phyloP scores from a whole-genome alignment of 2,113 vertebrate species.

The Sapayoa aenigma region DNA sequence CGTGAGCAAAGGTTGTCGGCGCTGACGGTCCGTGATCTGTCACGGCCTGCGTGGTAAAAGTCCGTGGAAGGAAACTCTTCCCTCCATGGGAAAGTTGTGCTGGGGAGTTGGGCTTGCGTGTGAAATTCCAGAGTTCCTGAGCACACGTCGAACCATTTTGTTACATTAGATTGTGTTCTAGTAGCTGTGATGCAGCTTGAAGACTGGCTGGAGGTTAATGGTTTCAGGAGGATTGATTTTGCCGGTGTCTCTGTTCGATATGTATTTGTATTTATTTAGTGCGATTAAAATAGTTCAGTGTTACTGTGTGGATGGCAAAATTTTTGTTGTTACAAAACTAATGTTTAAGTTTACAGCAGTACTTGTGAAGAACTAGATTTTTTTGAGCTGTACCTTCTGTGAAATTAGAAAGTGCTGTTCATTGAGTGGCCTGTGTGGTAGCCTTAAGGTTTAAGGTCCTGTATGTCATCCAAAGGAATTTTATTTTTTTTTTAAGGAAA shows the following conservation, averaged over 20 bases:
- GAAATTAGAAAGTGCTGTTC: neutral
- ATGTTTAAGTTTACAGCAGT: neutral
- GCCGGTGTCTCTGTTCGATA: neutral
- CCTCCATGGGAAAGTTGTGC: neutral
- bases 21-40: neutral
- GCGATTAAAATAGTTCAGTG: neutral
- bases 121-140: neutral
- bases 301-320: neutral
- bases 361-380: neutral
- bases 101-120: neutral
- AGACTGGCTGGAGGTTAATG: neutral
- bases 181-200: neutral
- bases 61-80: neutral
- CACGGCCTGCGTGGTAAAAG: neutral
- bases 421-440: neutral
- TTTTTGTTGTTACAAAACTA: neutral
- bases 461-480: neutral
- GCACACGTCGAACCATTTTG: neutral
- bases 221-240: neutral
- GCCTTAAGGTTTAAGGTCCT: neutral
- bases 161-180: neutral
- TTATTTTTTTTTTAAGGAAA: neutral
- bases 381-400: neutral
- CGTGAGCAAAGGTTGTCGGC: neutral
- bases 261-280: neutral